Percentiles rank a stretch among this genome's conserved stretches.
Conservation (phyloP, 2,113 vertebrate genomes). For the Chascanopsetta lugubris region DNA sequence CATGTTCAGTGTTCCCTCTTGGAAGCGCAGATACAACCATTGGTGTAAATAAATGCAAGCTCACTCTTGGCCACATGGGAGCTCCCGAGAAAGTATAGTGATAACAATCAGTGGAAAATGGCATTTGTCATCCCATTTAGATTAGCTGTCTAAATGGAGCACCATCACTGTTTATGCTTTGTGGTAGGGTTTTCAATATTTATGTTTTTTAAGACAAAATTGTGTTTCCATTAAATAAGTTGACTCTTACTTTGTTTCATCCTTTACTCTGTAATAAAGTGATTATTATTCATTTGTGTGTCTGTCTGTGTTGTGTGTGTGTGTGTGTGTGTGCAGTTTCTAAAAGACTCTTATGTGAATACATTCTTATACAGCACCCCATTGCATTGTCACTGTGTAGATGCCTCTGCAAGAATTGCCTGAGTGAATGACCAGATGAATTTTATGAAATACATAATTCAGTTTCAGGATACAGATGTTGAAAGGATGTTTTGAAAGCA, state of each 20-base stretch:
- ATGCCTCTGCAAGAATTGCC: too few species aligned
- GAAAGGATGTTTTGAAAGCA: too few species aligned
- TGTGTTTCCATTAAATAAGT: slow-evolving; percentile 33
- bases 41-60: not conserved
- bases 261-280: too few species aligned
- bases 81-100: not conserved
- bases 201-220: slow-evolving; percentile 33
- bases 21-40: not conserved
- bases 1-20: not conserved
- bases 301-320: not conserved
- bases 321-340: too few species aligned
- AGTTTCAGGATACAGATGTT: too few species aligned
- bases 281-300: not conserved
- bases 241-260: not conserved
- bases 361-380: too few species aligned
- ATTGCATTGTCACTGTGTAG: too few species aligned
- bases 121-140: not conserved
- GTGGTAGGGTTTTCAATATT: slow-evolving; percentile 3
- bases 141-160: not conserved
- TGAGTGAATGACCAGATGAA: too few species aligned
- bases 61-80: not conserved
- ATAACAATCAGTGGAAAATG: not conserved
- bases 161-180: not conserved
- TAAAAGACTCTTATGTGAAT: too few species aligned
- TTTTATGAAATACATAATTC: too few species aligned